phyloP scores from a whole-genome alignment of 2,888 invertebrate species.

The Rotaria sp. region DNA sequence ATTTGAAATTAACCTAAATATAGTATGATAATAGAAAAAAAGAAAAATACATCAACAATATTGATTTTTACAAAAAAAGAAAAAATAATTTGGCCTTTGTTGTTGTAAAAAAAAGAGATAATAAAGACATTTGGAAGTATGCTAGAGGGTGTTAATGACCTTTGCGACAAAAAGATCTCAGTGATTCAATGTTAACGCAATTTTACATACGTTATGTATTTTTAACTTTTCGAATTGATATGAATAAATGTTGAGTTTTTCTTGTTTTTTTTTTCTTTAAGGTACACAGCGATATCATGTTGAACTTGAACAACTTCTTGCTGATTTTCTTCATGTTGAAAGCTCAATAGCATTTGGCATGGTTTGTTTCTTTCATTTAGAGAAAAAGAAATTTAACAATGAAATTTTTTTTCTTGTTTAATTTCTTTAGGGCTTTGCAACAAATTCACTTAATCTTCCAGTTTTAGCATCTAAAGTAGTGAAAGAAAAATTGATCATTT shows the following conservation, averaged over 20 bases:
- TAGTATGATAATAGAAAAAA: too few relatives aligned
- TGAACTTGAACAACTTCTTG: conserved; percentile 74
- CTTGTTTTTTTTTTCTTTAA: not conserved
- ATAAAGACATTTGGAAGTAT: not conserved
- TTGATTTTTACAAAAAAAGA: not conserved
- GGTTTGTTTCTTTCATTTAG: conserved; percentile 52
- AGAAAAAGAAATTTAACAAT: not conserved
- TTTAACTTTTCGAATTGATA: too few relatives aligned
- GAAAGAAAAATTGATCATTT: not conserved
- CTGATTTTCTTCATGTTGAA: conserved; percentile 81
- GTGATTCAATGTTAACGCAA: not conserved
- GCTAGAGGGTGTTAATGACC: not conserved
- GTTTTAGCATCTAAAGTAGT: conserved; percentile 67
- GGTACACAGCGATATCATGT: conserved; percentile 60
- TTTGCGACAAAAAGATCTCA: not conserved
- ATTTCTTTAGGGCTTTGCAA: conserved; percentile 72
- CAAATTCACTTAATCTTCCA: conserved; percentile 86
- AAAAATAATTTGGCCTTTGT: not conserved
- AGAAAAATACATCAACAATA: not conserved
- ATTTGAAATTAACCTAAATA: too few relatives aligned
- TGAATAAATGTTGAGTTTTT: not conserved
- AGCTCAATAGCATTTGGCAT: conserved; percentile 89
- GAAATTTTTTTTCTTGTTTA: not conserved
- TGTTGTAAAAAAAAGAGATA: not conserved
- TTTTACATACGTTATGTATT: not conserved